Percentiles rank a stretch among this genome's conserved stretches.
These are phyloP conservation scores for Acronicta alni DNA, from an alignment of 2,888 invertebrate species.

Conservation along the genomic window DNA sequence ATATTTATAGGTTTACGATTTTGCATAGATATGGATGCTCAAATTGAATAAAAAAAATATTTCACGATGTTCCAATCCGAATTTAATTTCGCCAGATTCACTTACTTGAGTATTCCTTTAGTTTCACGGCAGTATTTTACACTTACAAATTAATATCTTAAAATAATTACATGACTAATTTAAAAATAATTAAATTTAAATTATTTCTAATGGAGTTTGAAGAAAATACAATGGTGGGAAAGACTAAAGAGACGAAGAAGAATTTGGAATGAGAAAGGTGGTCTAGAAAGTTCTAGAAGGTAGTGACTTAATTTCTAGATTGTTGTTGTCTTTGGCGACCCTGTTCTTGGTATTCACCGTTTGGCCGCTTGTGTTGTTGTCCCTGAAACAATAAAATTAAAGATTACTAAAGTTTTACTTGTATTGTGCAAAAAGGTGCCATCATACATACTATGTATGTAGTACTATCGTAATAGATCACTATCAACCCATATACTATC, in stretches of 20 bases:
- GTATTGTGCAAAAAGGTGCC: no score
- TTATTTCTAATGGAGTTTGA: constrained; percentile 56
- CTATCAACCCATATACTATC: no score
- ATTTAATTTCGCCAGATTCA: constrained; percentile 36
- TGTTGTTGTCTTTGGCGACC: constrained; percentile 66
- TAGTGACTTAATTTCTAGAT: constrained; percentile 72
- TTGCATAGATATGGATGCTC: no score
- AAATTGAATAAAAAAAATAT: no score
- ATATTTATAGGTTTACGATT: no score
- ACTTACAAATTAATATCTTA: constrained; percentile 57
- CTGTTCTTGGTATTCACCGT: constrained; percentile 67
- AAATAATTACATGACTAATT: constrained; percentile 66
- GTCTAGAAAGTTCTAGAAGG: constrained; percentile 48
- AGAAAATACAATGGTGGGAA: constrained; percentile 61
- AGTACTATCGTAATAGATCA: no score
- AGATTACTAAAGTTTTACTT: no score
- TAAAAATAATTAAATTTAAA: constrained; percentile 64
- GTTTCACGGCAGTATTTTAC: constrained; percentile 58
- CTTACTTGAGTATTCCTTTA: constrained; percentile 54
- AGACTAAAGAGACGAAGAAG: constrained; percentile 49
- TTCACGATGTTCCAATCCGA: constrained; percentile 23
- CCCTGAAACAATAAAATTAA: constrained; percentile 61
- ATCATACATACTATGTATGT: no score
- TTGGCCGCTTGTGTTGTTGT: constrained; percentile 69
- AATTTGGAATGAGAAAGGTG: constrained; percentile 47